Percentiles rank a stretch among this genome's conserved stretches.
Conservation (phyloP, 2,888 invertebrate genomes). For the Criorhina ranunculi region DNA sequence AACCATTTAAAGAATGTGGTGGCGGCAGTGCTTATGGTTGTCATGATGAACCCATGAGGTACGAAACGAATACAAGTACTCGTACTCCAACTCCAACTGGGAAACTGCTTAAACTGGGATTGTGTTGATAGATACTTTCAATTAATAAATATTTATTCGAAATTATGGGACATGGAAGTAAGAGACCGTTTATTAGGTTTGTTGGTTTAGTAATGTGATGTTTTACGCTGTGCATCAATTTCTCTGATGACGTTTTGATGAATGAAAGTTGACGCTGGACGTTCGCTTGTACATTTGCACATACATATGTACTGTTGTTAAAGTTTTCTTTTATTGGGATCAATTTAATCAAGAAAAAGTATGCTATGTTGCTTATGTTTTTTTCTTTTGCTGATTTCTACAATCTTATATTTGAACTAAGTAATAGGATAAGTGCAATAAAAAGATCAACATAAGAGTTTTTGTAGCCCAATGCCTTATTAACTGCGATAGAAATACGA, state of each 20-base stretch:
- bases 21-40: constrained; percentile 42
- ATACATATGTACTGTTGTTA: constrained; percentile 39
- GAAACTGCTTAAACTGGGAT: constrained; percentile 23
- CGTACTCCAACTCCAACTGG: constrained; percentile 16
- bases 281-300: constrained; percentile 1
- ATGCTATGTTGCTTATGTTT: constrained; percentile 12
- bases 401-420: constrained; percentile 12
- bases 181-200: constrained; percentile 34
- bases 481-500: neutral
- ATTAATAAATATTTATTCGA: constrained; percentile 72
- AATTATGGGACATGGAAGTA: constrained; percentile 50
- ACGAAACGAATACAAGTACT: constrained; percentile 25
- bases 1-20: constrained; percentile 59
- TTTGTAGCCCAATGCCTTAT: constrained; percentile 8
- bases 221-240: constrained; percentile 47
- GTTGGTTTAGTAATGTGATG: constrained; percentile 2
- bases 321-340: constrained; percentile 31
- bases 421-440: constrained; percentile 10
- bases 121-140: constrained; percentile 64
- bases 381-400: constrained; percentile 14
- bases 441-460: neutral
- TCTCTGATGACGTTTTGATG: constrained; percentile 62
- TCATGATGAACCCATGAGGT: constrained; percentile 25
- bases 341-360: constrained; percentile 44
- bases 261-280: constrained; percentile 62